Base-by-base conservation (phyloP, 2,113 vertebrate genomes). In the Istiophorus platypterus region DNA sequence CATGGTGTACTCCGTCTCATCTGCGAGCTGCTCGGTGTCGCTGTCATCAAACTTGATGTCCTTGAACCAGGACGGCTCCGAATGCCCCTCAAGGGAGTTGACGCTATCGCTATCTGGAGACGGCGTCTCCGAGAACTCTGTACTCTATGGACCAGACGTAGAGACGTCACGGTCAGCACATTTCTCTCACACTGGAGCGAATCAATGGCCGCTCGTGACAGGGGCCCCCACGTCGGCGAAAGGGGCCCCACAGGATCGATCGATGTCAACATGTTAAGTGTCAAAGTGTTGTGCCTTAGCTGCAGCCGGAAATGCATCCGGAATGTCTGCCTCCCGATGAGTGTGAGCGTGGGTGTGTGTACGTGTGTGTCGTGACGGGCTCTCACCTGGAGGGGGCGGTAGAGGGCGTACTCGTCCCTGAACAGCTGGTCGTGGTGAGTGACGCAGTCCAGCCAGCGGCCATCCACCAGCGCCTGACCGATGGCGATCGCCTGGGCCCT, bases 1-100 rank as follows among this genome's bases (percentile, higher is more conserved):
- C 92, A 96, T 94, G 79, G 95, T 95, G 93, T 98, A 96, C 45
- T 99, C 97, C 1, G 93, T 95, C 88, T 99, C 98, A 77, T 99
- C 97, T 66, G 95, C 96, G 24, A 97, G 96, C 89, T 99, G 98
- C 84, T 99, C 98, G 0, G 96, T 96, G 94, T 99, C 98, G 31
- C 98, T 99, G 93, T 99, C 98, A 77, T 99, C 98, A 94, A 99
- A 99, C 91, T 99, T 99, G 79, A 99, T 99, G 93, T 99, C 97
- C 91, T 99, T 99, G 91, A 99, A 99, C 98, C 98, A 99, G 1
- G 98, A 99, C 4, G 98, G 98, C 82, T 99, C 98, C 0, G 98
- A 99, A 62, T 99, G 97, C n/a, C 98, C 98, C 87, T 99, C 98
- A 49, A 99, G 91, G 1, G 98, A 99, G 88, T 99, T 99, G 75